Evolutionary conservation across 2,113 vertebrate genomes (phyloP).

Genomic region (Pionites leucogaster): DNA sequence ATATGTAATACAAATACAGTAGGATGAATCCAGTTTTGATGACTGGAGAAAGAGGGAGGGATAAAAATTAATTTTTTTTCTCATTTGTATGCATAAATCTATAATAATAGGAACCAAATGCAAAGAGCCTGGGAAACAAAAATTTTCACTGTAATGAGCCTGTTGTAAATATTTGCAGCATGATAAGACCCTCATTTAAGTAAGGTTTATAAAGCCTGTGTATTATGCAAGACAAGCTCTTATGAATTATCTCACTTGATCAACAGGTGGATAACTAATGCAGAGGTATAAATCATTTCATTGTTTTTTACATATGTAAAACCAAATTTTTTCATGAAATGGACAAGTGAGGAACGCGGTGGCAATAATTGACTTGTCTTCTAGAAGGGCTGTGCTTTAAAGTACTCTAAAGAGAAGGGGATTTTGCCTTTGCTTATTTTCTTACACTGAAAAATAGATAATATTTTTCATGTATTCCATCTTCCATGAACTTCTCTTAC

Average conservation of each 20-base stretch:
- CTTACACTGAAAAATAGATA: neutral
- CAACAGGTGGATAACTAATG: neutral
- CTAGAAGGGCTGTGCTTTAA: neutral
- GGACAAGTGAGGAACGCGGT: neutral
- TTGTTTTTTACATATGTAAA: neutral
- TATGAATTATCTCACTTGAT: neutral
- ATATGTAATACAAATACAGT: neutral
- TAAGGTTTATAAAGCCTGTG: neutral
- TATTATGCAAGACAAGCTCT: neutral
- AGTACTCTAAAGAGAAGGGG: neutral
- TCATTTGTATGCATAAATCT: neutral
- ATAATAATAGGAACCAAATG: neutral
- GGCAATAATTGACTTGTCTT: neutral
- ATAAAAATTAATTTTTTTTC: neutral
- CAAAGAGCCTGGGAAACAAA: neutral
- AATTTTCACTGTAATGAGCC: neutral
- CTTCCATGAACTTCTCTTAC: neutral
- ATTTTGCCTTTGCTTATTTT: neutral
- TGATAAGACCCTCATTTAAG: neutral
- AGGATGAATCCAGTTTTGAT: neutral
- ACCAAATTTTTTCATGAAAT: neutral
- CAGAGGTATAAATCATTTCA: neutral
- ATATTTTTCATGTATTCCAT: neutral
- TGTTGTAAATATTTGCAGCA: neutral
- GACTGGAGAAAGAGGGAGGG: neutral